phyloP scores from a whole-genome alignment of 2,113 vertebrate genomes.

The Pollachius pollachius region DNA sequence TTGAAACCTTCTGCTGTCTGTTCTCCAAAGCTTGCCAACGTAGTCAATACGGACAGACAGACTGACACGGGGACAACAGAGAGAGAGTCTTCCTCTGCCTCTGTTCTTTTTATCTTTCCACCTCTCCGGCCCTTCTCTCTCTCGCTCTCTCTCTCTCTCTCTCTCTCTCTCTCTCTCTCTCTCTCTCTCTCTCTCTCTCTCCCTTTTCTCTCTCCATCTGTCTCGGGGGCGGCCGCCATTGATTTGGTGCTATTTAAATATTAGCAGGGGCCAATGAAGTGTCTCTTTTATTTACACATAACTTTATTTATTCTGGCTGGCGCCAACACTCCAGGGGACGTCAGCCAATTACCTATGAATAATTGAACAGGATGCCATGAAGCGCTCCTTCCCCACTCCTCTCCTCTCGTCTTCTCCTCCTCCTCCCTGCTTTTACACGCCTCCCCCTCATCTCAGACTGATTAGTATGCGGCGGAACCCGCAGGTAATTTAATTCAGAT shows the following conservation, averaged over 20 bases:
- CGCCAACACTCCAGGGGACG: background rate
- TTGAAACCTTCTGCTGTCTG: too few species aligned
- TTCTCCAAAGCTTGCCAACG: too few species aligned
- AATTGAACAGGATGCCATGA: background rate
- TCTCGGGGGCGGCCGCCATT: background rate
- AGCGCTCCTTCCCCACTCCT: background rate
- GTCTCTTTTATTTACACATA: slow-evolving; percentile 7
- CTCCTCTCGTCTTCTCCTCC: background rate
- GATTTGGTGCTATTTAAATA: slow-evolving; percentile 2
- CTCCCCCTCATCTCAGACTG: background rate
- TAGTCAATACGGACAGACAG: too few species aligned
- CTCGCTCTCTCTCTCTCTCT: too few species aligned
- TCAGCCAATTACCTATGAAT: background rate
- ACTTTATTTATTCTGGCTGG: slow-evolving; percentile 1
- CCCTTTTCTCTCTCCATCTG: background rate
- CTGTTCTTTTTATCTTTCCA: too few species aligned
- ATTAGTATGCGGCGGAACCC: background rate
- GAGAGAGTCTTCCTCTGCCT: too few species aligned
- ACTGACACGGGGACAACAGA: too few species aligned
- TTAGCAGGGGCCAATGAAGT: background rate
- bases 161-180: too few species aligned
- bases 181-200: too few species aligned
- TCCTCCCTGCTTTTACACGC: background rate
- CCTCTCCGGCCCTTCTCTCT: too few species aligned
- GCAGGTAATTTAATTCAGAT: background rate